Percentiles rank a stretch among this genome's conserved stretches.
phyloP scores from a whole-genome alignment of 1,140 invertebrate genomes.

The Dreissena polymorpha region DNA sequence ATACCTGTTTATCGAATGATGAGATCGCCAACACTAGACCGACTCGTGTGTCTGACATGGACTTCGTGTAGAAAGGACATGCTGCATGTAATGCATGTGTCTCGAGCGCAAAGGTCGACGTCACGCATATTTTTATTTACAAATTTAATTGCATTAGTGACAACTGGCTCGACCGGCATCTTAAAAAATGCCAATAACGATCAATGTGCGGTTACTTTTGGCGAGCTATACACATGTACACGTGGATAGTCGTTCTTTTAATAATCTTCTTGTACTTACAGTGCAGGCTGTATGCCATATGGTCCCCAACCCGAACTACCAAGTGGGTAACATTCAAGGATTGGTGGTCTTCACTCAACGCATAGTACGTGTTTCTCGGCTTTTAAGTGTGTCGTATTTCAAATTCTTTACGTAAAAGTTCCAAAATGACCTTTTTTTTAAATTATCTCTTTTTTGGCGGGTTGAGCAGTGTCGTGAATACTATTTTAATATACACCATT shows the following conservation, averaged over 20 bases:
- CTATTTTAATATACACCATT: neutral
- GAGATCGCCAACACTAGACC: too few species aligned
- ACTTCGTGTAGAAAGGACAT: too few species aligned
- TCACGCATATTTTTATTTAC: neutral
- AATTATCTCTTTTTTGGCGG: neutral
- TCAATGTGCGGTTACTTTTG: neutral
- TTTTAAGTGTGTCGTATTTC: neutral
- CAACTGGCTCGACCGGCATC: neutral
- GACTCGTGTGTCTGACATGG: too few species aligned
- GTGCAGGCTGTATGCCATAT: constrained; percentile 44
- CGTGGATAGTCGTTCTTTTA: neutral
- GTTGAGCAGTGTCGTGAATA: neutral
- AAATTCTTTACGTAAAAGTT: neutral
- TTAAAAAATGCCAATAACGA: neutral
- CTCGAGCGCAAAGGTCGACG: neutral
- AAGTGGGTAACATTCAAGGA: constrained; percentile 17
- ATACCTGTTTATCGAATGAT: too few species aligned
- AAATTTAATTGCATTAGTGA: neutral
- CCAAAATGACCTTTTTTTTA: neutral
- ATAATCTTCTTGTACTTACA: neutral
- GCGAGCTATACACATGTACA: neutral
- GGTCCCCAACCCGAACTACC: constrained; percentile 19
- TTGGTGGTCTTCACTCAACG: constrained; percentile 42
- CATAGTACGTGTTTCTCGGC: constrained; percentile 9
- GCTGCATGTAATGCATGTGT: neutral